A percentile compares a stretch with the other conserved stretches of the same genome.
phyloP scores from a whole-genome alignment of 2,888 invertebrate species.

The Ramazzottius varieornatus region DNA sequence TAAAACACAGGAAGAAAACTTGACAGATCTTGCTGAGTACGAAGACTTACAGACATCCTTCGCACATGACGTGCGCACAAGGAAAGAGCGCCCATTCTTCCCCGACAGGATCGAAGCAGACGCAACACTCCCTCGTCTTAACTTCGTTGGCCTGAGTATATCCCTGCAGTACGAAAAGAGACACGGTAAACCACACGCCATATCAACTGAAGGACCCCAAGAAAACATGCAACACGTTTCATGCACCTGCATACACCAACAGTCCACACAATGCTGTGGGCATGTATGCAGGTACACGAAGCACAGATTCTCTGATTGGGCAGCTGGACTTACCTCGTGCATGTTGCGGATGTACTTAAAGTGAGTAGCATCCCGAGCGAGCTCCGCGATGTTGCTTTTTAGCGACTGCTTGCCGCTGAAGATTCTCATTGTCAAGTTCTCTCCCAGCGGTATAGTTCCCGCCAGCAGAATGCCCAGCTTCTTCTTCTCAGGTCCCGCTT shows the following conservation, averaged over 20 bases:
- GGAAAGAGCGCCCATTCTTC: slow-evolving; percentile 20
- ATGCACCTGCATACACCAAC: too few relatives aligned
- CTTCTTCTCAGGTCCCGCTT: not conserved
- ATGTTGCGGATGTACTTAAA: not conserved
- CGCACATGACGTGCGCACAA: slow-evolving; percentile 22
- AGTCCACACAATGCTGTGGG: not conserved
- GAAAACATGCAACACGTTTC: too few relatives aligned
- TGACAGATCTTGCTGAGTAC: not conserved
- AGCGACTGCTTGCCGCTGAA: not conserved
- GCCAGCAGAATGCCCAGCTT: not conserved
- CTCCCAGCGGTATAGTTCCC: not conserved
- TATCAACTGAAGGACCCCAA: too few relatives aligned
- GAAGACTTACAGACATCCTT: slow-evolving; percentile 13
- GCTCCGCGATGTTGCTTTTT: not conserved
- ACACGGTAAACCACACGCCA: too few relatives aligned
- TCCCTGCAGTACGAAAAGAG: too few relatives aligned
- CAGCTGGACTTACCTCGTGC: not conserved
- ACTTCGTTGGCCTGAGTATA: not conserved
- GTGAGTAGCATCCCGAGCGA: not conserved
- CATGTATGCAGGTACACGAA: not conserved
- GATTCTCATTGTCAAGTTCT: not conserved
- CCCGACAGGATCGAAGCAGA: not conserved
- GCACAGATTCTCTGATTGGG: not conserved
- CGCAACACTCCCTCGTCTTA: not conserved
- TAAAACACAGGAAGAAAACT: slow-evolving; percentile 11